Evolutionary conservation across 2,888 invertebrate species (phyloP), one percentile per base, ranked within the genome.

Genomic region (Poecilobothrus nobilitatus): DNA sequence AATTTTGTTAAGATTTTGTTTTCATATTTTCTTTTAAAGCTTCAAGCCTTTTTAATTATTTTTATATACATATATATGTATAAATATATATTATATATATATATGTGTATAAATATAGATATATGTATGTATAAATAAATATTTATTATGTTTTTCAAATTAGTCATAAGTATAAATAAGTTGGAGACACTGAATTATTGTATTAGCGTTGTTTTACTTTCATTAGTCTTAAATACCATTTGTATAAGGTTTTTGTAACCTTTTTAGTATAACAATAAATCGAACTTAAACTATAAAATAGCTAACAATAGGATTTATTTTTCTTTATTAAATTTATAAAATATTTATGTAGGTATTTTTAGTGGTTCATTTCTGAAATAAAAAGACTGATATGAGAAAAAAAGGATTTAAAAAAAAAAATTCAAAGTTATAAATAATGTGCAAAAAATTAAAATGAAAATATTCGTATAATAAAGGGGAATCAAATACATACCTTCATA

Each of bases 161-260:
- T 53, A 53, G 53, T 53, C 53, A 53, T 53, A 53, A 53, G 53
- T 53, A 53, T 18, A 53, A 53, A 53, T 18, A 53, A 53, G 53
- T 9, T 53, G 53, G 53, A 53, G 53, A 53, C 53, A 53, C 53
- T 53, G 18, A 53, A 53, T 53, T 53, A 53, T 53, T 53, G 53
- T 53, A 53, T 53, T 53, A 53, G 53, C 53, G 53, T 53, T 53
- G 53, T 53, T 53, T 53, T 53, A 53, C 53, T 53, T 53, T 53
- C 18, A 53, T 53, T 53, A 53, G 53, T 53, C 53, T 53, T 53
- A 53, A 53, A 12, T n/a, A 53, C 53, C 53, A 53, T 53, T 53
- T 53, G 53, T 53, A 53, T 53, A 53, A 53, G 53, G 53, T 53
- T 53, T 44, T 53, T 53, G 53, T 53, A 53, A 53, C 53, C 53